These are phyloP conservation scores for Saccostrea cuccullata DNA, from an alignment of 1,140 invertebrate species.

Conservation along the genomic window DNA sequence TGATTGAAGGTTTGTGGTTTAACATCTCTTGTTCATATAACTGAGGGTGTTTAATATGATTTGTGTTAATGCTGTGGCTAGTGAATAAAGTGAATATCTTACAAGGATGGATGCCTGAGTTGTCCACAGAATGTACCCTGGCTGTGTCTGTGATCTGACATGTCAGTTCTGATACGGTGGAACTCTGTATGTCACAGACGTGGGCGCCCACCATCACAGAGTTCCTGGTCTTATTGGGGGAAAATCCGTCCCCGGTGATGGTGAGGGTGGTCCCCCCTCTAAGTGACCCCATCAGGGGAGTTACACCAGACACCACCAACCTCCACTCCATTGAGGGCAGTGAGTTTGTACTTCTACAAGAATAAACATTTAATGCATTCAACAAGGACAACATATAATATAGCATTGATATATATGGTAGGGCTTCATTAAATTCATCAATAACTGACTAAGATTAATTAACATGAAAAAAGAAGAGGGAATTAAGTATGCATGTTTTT, in stretches of 20 bases:
- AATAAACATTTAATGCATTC: not conserved
- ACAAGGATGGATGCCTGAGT: conserved; percentile 40
- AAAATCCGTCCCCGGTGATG: conserved; percentile 69
- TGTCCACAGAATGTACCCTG: conserved; percentile 59
- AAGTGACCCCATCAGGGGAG: conserved; percentile 65
- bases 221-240: conserved; percentile 51
- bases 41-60: no score
- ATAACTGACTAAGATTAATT: no score
- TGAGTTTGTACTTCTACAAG: conserved; percentile 52
- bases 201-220: conserved; percentile 63
- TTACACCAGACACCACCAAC: conserved; percentile 62
- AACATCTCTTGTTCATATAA: no score
- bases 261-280: conserved; percentile 72
- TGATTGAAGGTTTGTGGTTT: no score
- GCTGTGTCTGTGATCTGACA: conserved; percentile 65
- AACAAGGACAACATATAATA: no score
- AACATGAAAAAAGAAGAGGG: no score
- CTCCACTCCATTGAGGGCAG: conserved; percentile 56
- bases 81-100: not conserved
- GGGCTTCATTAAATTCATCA: no score
- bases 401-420: no score
- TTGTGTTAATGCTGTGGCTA: no score
- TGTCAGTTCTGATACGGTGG: conserved; percentile 55
- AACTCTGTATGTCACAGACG: conserved; percentile 61
- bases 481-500: no score